Conservation (phyloP, 2,888 invertebrate species). For the Amorpha juglandis region DNA sequence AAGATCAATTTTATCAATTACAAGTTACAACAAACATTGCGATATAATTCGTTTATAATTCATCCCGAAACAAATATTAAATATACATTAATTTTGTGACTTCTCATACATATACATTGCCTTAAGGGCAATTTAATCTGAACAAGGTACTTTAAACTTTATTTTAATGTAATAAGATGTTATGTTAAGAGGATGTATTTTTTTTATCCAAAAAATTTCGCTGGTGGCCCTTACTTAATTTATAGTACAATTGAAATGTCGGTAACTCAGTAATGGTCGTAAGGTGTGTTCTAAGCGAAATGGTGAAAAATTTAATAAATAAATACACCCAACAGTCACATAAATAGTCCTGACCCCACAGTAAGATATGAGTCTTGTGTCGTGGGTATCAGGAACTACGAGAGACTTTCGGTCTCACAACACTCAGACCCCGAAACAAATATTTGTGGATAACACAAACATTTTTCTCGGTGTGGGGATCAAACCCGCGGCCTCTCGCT, state of each 20-base stretch:
- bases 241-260: constrained; percentile 7
- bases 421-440: too few species aligned
- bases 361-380: too few species aligned
- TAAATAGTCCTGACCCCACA: too few species aligned
- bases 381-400: too few species aligned
- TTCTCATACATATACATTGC: constrained; percentile 17
- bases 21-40: constrained; percentile 23
- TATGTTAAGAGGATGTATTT: neutral
- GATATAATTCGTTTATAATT: constrained; percentile 67
- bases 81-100: constrained; percentile 61
- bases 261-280: neutral
- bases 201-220: constrained; percentile 18
- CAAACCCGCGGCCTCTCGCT: too few species aligned
- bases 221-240: constrained; percentile 19
- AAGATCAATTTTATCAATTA: constrained; percentile 20
- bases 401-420: too few species aligned
- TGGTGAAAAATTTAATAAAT: neutral
- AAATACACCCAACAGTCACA: too few species aligned
- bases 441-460: too few species aligned
- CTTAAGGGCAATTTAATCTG: neutral
- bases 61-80: constrained; percentile 57
- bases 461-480: too few species aligned
- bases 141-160: constrained; percentile 11
- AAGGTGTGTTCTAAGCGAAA: neutral
- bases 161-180: neutral